These are phyloP conservation scores for Petromus typicus DNA, from an alignment of 2,113 vertebrate species.

Conservation along the genomic window DNA sequence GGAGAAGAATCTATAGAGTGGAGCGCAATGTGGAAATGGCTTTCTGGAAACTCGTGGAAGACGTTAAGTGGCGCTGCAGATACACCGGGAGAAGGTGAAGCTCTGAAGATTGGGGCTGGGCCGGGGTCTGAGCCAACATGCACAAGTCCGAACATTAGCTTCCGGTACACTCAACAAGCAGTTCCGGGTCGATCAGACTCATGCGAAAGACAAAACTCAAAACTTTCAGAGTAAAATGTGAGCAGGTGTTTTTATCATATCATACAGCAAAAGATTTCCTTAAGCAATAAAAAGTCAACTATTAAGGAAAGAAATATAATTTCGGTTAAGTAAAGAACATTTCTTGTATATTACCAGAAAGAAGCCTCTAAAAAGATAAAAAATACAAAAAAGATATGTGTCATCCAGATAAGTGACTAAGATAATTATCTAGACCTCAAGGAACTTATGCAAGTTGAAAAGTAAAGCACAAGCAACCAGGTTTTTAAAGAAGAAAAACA, in stretches of 20 bases:
- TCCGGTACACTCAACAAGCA: neutral
- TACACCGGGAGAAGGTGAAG: neutral
- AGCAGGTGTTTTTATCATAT: neutral
- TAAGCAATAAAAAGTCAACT: neutral
- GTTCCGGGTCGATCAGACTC: neutral
- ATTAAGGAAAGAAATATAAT: neutral
- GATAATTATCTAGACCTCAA: neutral
- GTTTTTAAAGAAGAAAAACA: neutral
- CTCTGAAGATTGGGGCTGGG: accelerated
- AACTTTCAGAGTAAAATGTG: neutral
- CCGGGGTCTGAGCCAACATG: neutral
- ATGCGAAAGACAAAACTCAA: neutral
- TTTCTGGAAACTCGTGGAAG: accelerated
- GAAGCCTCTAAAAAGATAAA: neutral
- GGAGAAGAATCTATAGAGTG: neutral
- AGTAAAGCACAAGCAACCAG: neutral
- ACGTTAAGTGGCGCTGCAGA: neutral
- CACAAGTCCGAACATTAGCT: too few species aligned
- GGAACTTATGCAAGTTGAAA: neutral
- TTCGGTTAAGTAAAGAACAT: neutral
- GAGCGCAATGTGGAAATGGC: neutral
- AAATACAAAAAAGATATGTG: neutral
- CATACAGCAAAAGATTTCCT: neutral
- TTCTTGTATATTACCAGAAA: neutral
- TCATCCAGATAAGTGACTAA: neutral